Percentiles rank a stretch among this genome's conserved stretches.
These are phyloP conservation scores for Amblyteles armatorius DNA, from an alignment of 2,888 invertebrate species.

Conservation along the genomic window DNA sequence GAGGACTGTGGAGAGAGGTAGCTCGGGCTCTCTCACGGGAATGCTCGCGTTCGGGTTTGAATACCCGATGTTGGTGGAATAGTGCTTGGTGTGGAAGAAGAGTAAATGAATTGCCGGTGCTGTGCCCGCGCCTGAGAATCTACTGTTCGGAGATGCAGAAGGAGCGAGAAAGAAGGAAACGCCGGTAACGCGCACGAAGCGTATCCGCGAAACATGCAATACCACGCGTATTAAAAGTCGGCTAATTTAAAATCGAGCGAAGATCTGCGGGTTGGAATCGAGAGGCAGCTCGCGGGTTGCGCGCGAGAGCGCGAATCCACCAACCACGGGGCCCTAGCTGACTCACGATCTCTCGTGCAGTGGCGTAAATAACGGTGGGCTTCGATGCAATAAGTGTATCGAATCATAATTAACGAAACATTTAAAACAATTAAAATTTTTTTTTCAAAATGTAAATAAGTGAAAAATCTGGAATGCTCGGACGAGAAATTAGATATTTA, in stretches of 20 bases:
- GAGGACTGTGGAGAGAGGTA: slow-evolving; percentile 33
- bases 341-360: slow-evolving; percentile 76
- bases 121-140: slow-evolving; percentile 45
- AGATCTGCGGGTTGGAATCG: slow-evolving; percentile 75
- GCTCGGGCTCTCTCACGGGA: slow-evolving; percentile 33
- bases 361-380: slow-evolving; percentile 74
- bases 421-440: background rate
- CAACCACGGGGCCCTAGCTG: slow-evolving; percentile 73
- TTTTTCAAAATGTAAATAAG: background rate
- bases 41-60: slow-evolving; percentile 56
- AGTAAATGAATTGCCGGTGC: slow-evolving; percentile 75
- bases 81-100: slow-evolving; percentile 66
- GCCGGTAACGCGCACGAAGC: slow-evolving; percentile 76
- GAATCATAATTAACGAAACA: background rate
- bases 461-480: background rate
- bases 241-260: slow-evolving; percentile 81
- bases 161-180: slow-evolving; percentile 61
- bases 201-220: slow-evolving; percentile 78
- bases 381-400: slow-evolving; percentile 64
- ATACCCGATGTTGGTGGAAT: slow-evolving; percentile 48
- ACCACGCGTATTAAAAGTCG: slow-evolving; percentile 79
- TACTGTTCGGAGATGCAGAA: slow-evolving; percentile 35
- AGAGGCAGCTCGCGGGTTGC: slow-evolving; percentile 41
- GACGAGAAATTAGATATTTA: background rate
- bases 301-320: slow-evolving; percentile 64